Percentiles rank a stretch among this genome's conserved stretches.
Evolutionary conservation across 2,888 invertebrate species (phyloP).

Genomic region (Microctonus aethiopoides): DNA sequence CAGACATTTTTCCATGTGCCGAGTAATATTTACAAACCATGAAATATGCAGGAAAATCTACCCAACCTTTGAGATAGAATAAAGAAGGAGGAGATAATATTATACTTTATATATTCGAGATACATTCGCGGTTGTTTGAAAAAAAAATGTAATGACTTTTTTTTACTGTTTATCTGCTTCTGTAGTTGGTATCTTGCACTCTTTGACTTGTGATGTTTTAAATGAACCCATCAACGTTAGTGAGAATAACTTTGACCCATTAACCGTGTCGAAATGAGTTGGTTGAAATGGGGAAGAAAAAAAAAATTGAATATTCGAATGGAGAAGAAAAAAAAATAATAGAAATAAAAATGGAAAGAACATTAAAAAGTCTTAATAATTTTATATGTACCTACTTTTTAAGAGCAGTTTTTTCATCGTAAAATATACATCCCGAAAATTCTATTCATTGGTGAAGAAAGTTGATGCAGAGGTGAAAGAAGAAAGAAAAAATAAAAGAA

Average conservation of each 20-base stretch:
- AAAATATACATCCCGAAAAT: slow-evolving; percentile 9
- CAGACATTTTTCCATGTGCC: slow-evolving; percentile 48
- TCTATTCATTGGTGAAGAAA: slow-evolving; percentile 23
- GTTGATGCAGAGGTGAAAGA: slow-evolving; percentile 8
- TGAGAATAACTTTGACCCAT: slow-evolving; percentile 5
- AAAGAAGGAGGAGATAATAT: background rate
- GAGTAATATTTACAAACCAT: slow-evolving; percentile 63
- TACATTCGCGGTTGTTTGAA: background rate
- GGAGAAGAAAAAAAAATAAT: background rate
- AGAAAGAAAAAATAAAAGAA: slow-evolving; percentile 13
- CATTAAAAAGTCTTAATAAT: background rate
- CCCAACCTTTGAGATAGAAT: slow-evolving; percentile 44
- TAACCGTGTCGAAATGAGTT: background rate
- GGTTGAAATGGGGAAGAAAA: background rate
- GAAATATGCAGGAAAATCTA: slow-evolving; percentile 54
- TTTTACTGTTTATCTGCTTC: too few relatives aligned
- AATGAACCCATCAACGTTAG: slow-evolving; percentile 10
- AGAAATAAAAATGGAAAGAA: background rate
- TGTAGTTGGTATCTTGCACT: too few relatives aligned
- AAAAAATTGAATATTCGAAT: background rate
- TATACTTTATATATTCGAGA: background rate
- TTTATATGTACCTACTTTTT: background rate
- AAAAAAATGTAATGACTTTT: too few relatives aligned
- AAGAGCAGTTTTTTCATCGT: slow-evolving; percentile 13
- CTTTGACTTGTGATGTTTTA: too few relatives aligned